Base-by-base conservation (phyloP, 2,888 invertebrate genomes). In the Lomographa bimaculata region DNA sequence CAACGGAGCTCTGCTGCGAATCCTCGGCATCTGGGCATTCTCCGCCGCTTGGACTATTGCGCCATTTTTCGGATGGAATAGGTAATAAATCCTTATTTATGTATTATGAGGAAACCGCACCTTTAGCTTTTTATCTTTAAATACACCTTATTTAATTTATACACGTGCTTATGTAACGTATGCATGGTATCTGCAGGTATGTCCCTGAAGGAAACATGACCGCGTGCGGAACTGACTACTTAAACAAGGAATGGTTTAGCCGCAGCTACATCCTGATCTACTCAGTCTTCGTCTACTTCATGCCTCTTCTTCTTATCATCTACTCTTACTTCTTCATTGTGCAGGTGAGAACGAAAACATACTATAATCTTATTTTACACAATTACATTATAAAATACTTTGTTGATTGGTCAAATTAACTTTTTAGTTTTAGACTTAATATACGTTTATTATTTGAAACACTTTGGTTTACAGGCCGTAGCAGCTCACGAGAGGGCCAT, bases 201-300 rank as follows among this genome's bases (percentile, higher is more conserved):
- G 96, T 97, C 27, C 97, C 97, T 4, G 97, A 97, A 83, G 97
- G 97, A 45, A 97, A 97, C 84, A 94, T 97, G 93, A 97, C 97
- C 24, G 96, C 96, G 17, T 97, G 97, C 70, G 97, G 97, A 38
- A 97, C 97, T 36, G 96, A 96, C 77, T 97, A 96, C 73, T 89
- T 97, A 57, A 91, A 79, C 77, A 93, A 94, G 79, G 93, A 93
- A 49, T 93, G 93, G 92, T 62, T 93, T 52, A 94, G 94, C 80
- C 91, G 93, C 54, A 94, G 95, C 64, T 97, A 97, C 87, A 93
- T 96, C 64, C 80, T 96, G 27, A 83, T 93, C 50, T 96, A 96
- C 79, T 92, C 93, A n/a, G 73, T 94, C 44, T 95, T 94, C 71
- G 93, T 93, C 24, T 97, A 96, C 83, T 94, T 93, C 72, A 14